Evolutionary conservation across 2,113 vertebrate species (phyloP).

Genomic region (Isichthys henryi): DNA sequence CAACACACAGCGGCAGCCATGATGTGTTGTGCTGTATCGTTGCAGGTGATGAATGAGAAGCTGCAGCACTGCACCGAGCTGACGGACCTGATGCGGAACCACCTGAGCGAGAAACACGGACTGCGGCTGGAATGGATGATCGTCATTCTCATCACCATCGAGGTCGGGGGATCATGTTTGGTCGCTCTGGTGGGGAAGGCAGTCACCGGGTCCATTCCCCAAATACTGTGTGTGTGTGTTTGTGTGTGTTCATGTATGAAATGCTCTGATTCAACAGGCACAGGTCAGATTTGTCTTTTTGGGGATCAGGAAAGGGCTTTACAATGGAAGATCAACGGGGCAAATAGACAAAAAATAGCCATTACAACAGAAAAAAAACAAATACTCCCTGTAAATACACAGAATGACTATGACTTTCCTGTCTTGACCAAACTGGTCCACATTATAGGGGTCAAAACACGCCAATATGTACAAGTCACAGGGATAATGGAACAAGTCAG

Average conservation of each 20-base stretch:
- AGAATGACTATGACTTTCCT: not conserved
- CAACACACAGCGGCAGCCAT: too few relatives aligned
- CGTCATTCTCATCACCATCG: conserved; percentile 91
- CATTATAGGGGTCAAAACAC: not conserved
- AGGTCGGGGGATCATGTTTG: conserved; percentile 57
- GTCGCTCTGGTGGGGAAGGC: not conserved
- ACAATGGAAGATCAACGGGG: not conserved
- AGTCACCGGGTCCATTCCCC: not conserved
- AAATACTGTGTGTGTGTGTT: not conserved
- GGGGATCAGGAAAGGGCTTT: not conserved
- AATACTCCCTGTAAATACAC: not conserved
- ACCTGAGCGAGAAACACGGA: conserved; percentile 83
- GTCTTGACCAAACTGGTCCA: not conserved
- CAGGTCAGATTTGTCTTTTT: not conserved
- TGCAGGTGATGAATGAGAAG: conserved; percentile 93
- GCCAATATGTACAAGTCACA: not conserved
- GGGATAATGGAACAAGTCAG: not conserved
- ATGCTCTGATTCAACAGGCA: too few relatives aligned
- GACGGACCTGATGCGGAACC: conserved; percentile 92
- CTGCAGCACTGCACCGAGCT: conserved; percentile 91
- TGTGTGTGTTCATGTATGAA: too few relatives aligned
- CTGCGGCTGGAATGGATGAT: conserved; percentile 98
- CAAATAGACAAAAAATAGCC: not conserved
- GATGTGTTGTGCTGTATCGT: not conserved
- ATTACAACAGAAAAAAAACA: not conserved